Evolutionary conservation across 2,888 invertebrate species (phyloP), one percentile per base, ranked within the genome.

Genomic region (Abscondita cerata): DNA sequence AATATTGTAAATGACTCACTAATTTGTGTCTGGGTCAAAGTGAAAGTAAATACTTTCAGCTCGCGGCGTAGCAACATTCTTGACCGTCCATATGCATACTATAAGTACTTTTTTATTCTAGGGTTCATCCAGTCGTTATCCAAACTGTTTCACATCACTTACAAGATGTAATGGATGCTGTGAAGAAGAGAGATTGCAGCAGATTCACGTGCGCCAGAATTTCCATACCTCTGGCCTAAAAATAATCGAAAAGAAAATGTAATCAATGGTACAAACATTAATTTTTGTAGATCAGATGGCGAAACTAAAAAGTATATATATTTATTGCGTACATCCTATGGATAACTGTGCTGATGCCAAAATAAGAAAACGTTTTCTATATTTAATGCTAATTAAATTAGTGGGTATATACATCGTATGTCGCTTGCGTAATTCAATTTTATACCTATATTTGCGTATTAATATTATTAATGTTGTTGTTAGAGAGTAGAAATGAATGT

Each of bases 111-210:
- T n/a, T 25, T 25, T 25, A 25, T 25, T 84, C 46, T 84, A 90
- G 90, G 79, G 85, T 89, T 65, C 87, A 84, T 81, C 86, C 82
- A 73, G 85, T 78, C 72, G 83, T 85, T 71, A 83, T 82, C 15
- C 79, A 82, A 6, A 82, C 84, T 33, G 88, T 90, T 66, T 86
- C 88, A 9, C 83, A 84, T 70, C 90, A 91, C 76, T 85, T 91
- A 61, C 85, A 87, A 48, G 89, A 90, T 79, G 90, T 91, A 52
- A 90, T 90, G 88, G 84, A 86, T 9, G 90, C 90, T 62, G 87
- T 90, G 69, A 84, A 87, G 68, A 84, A 83, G 75, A 85, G 87
- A 80, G 87, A 89, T 79, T 91, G 91, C 79, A 82, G 83, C 44
- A 81, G 84, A 71, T 91, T 90, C 81, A 76, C 78, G 58, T 90